A percentile compares a stretch with the other conserved stretches of the same genome.
phyloP scores from a whole-genome alignment of 2,797 vertebrate species.

The Clarias pachynema region DNA sequence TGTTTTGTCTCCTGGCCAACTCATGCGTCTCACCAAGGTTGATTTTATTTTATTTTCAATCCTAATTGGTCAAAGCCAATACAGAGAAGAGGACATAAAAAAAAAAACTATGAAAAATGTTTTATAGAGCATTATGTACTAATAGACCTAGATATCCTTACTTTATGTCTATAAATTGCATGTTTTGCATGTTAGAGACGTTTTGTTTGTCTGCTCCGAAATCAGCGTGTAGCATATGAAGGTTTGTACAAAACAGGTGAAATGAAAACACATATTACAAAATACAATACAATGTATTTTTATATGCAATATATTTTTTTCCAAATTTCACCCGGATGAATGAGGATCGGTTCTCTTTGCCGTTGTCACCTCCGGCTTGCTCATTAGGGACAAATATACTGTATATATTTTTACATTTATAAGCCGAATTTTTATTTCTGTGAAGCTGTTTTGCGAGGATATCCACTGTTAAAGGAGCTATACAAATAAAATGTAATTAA shows the following conservation, averaged over 20 bases:
- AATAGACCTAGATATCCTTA: not conserved
- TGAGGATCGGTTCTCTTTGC: too few species aligned
- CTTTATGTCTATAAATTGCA: too few species aligned
- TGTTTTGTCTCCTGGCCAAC: not conserved
- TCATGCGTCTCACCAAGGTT: not conserved
- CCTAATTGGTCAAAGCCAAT: not conserved
- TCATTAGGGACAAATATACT: too few species aligned
- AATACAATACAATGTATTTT: not conserved
- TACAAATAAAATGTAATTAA: too few species aligned
- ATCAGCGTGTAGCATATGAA: not conserved
- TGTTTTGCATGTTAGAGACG: not conserved
- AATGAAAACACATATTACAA: not conserved
- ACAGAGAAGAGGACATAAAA: not conserved
- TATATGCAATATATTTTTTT: too few species aligned
- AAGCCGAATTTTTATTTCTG: too few species aligned
- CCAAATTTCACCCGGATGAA: too few species aligned
- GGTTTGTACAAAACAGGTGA: not conserved
- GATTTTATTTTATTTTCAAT: not conserved
- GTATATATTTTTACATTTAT: too few species aligned
- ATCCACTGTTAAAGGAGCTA: too few species aligned
- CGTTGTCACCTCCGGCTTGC: too few species aligned
- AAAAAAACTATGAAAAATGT: not conserved
- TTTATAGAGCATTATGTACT: not conserved
- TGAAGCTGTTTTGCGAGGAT: too few species aligned
- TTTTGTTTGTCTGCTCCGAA: not conserved